phyloP scores from a whole-genome alignment of 2,797 vertebrate species.

The Oreochromis grahami region DNA sequence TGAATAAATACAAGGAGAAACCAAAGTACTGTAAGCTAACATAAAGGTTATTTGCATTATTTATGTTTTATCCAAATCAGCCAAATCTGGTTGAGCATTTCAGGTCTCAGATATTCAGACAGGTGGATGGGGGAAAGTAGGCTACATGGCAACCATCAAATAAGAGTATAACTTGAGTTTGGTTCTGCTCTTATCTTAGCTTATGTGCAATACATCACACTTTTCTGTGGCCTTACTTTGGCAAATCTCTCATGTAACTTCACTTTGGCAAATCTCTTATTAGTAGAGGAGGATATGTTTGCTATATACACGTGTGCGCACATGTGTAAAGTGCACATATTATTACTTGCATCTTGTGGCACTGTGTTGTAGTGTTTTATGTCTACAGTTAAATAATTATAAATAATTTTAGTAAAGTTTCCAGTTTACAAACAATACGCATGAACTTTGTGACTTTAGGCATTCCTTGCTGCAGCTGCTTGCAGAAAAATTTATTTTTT shows the following conservation, averaged over 20 bases:
- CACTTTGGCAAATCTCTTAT: background rate
- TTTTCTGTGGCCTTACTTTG: background rate
- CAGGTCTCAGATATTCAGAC: background rate
- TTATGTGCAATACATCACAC: background rate
- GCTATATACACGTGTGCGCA: background rate
- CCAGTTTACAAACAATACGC: background rate
- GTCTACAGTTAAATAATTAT: background rate
- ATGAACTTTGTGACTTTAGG: background rate
- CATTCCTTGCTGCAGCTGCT: conserved; percentile 14
- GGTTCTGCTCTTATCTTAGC: conserved; percentile 24
- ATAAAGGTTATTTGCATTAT: background rate
- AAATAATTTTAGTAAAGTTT: background rate
- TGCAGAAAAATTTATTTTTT: background rate
- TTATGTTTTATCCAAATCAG: background rate
- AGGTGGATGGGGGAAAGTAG: background rate
- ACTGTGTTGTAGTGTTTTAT: background rate
- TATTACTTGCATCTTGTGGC: background rate
- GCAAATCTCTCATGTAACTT: background rate
- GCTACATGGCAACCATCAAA: background rate
- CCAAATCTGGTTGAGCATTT: background rate
- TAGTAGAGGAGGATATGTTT: background rate
- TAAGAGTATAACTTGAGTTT: background rate
- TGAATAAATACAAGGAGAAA: background rate
- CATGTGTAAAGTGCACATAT: background rate
- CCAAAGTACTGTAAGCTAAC: background rate